Percentiles rank a stretch among this genome's conserved stretches.
Conservation (phyloP, 2,888 invertebrate species). For the Phaonia tiefii region DNA sequence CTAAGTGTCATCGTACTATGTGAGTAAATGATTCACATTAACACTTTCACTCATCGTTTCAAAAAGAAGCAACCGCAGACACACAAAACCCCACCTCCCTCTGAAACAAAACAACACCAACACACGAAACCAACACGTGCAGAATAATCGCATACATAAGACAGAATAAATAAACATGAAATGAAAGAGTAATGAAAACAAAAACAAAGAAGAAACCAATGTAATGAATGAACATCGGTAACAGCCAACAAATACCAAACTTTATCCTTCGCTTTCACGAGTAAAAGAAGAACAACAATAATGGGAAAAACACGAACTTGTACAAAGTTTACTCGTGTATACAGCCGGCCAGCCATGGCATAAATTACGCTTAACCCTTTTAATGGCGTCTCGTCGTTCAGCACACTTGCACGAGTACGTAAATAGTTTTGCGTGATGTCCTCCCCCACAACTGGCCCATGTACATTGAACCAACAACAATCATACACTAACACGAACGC, state of each 20-base stretch:
- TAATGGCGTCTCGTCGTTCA: conserved; percentile 76
- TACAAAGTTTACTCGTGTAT: not conserved
- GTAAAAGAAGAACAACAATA: not conserved
- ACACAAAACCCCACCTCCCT: not conserved
- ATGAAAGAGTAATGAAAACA: conserved; percentile 37
- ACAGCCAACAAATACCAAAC: not conserved
- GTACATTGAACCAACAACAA: not conserved
- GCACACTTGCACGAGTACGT: conserved; percentile 68
- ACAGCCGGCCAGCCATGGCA: conserved; percentile 14
- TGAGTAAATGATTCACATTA: conserved; percentile 64
- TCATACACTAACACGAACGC: conserved; percentile 37
- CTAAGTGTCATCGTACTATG: not conserved
- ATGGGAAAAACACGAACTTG: not conserved
- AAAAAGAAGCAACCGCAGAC: not conserved
- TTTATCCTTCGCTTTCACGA: not conserved
- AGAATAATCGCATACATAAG: conserved; percentile 36
- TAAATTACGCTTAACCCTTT: conserved; percentile 74
- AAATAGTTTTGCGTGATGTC: conserved; percentile 4
- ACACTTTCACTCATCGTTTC: conserved; percentile 66
- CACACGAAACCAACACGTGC: conserved; percentile 60
- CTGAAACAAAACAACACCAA: conserved; percentile 8
- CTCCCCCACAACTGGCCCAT: conserved; percentile 13
- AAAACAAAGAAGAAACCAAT: conserved; percentile 20
- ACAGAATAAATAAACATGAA: conserved; percentile 7
- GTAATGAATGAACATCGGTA: not conserved